phyloP scores from a whole-genome alignment of 1,140 invertebrate species.

The Lepidurus packardi region DNA sequence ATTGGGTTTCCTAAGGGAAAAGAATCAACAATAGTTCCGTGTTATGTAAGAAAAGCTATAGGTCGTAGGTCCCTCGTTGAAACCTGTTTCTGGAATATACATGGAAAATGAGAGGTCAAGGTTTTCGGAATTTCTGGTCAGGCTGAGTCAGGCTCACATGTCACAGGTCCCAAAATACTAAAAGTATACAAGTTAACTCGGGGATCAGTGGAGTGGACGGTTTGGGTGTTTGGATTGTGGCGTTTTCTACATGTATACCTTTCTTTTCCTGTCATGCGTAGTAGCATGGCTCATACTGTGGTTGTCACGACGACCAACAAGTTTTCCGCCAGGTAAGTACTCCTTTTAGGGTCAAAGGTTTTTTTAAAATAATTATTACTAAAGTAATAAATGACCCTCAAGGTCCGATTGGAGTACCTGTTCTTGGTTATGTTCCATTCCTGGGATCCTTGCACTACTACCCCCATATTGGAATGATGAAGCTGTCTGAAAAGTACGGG shows the following conservation, averaged over 20 bases:
- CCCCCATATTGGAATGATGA: conserved; percentile 33
- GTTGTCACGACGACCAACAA: conserved; percentile 7
- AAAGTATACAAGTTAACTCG: too few species aligned
- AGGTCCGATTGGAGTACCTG: conserved; percentile 37
- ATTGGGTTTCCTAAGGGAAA: too few species aligned
- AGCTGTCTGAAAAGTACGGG: conserved; percentile 34
- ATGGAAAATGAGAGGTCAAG: neutral
- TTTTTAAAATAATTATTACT: neutral
- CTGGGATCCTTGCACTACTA: conserved; percentile 29
- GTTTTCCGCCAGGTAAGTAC: conserved; percentile 30
- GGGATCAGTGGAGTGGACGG: too few species aligned
- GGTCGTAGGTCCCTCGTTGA: neutral
- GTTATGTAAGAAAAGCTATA: neutral
- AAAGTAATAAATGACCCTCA: neutral
- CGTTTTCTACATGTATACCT: neutral
- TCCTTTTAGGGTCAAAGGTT: neutral
- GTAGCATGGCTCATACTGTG: neutral
- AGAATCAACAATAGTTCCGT: neutral
- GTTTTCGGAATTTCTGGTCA: neutral
- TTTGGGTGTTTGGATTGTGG: neutral
- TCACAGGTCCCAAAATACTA: neutral
- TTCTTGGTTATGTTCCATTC: conserved; percentile 34
- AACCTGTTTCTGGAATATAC: neutral
- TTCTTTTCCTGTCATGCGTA: neutral
- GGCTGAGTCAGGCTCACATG: neutral